Conservation (phyloP, 2,797 vertebrate genomes). For the Intellagama lesueurii region DNA sequence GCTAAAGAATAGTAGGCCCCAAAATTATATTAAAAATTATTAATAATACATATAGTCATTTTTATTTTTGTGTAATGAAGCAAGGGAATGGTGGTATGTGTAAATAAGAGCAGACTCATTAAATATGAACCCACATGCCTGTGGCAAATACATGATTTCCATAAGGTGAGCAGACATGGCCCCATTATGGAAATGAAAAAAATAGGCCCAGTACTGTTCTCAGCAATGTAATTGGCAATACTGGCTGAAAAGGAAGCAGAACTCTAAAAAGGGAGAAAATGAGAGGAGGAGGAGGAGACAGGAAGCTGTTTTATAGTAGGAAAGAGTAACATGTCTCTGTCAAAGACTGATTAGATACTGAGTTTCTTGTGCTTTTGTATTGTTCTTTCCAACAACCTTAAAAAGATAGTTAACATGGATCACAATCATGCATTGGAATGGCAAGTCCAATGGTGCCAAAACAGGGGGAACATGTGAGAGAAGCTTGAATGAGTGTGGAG, state of each 20-base stretch:
- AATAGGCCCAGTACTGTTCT: neutral
- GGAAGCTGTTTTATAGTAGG: rapidly evolving
- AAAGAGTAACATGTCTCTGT: neutral
- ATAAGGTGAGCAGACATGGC: neutral
- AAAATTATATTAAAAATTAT: neutral
- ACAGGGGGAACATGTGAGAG: neutral
- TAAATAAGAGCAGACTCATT: neutral
- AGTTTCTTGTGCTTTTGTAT: slow-evolving; percentile 12
- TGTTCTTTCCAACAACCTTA: neutral
- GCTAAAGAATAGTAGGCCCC: neutral
- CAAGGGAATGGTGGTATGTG: neutral
- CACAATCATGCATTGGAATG: neutral
- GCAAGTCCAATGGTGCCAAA: neutral
- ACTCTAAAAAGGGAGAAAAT: neutral
- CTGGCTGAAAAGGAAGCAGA: neutral
- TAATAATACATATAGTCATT: neutral
- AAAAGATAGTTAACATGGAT: neutral
- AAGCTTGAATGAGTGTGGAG: neutral
- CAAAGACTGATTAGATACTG: slow-evolving; percentile 21
- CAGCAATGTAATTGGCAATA: neutral
- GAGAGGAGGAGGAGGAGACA: neutral
- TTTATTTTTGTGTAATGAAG: neutral
- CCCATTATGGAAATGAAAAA: neutral
- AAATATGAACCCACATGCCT: neutral
- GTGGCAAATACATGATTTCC: neutral